Conservation (phyloP, 2,888 invertebrate species). For the Acanthacorydalis orientalis region DNA sequence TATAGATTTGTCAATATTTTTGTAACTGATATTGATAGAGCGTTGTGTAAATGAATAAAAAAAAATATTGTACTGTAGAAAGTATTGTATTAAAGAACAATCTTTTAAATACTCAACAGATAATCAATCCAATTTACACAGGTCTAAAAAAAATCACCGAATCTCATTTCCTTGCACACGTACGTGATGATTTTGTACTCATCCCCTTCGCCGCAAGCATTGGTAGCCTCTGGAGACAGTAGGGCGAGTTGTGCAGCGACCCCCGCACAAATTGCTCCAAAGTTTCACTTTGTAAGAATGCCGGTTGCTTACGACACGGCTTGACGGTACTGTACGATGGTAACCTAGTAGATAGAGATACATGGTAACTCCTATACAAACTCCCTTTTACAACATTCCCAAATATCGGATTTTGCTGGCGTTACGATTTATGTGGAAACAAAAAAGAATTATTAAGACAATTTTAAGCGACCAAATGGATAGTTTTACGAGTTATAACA, state of each 20-base stretch:
- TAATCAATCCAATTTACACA: too few relatives aligned
- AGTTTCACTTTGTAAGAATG: slow-evolving; percentile 23
- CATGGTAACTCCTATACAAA: neutral
- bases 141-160: too few relatives aligned
- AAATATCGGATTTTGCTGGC: neutral
- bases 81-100: too few relatives aligned
- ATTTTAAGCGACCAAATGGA: slow-evolving; percentile 6
- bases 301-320: neutral
- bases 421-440: slow-evolving; percentile 20
- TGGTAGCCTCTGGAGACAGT: neutral
- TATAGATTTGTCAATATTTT: too few relatives aligned
- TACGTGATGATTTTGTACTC: too few relatives aligned
- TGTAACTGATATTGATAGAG: too few relatives aligned
- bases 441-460: slow-evolving; percentile 18
- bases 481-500: slow-evolving; percentile 1
- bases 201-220: neutral
- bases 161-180: too few relatives aligned
- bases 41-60: too few relatives aligned
- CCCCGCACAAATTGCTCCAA: slow-evolving; percentile 20
- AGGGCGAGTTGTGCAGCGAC: slow-evolving; percentile 6
- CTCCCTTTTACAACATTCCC: neutral
- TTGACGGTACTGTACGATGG: too few relatives aligned
- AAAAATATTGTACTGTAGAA: too few relatives aligned
- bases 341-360: too few relatives aligned
- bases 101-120: too few relatives aligned